Conservation (phyloP, 2,113 vertebrate species). For the Butorides virescens region DNA sequence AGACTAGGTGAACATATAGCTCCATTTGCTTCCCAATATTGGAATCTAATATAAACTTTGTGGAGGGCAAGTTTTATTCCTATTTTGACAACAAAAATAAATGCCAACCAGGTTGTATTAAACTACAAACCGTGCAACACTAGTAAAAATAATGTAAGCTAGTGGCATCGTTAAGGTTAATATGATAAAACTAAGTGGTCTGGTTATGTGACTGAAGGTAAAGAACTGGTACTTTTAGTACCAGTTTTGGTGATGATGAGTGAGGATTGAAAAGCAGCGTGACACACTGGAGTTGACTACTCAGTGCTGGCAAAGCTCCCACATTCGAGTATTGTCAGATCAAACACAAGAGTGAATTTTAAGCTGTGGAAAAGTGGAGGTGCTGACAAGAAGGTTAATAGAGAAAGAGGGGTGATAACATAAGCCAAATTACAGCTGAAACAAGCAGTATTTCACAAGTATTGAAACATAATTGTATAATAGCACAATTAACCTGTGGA, state of each 20-base stretch:
- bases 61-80: neutral
- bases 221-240: neutral
- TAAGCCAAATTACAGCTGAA: neutral
- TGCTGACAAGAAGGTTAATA: neutral
- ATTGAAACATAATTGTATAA: neutral
- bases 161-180: accelerated
- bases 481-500: neutral
- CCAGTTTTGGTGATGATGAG: neutral
- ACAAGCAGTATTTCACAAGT: neutral
- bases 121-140: neutral
- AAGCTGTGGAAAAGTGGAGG: neutral
- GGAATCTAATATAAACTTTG: neutral
- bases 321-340: neutral
- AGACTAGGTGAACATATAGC: accelerated
- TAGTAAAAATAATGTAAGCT: neutral
- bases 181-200: neutral
- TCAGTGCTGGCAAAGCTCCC: neutral
- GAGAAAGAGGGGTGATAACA: neutral
- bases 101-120: neutral
- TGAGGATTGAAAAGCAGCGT: accelerated
- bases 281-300: neutral
- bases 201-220: neutral
- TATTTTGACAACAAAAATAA: neutral
- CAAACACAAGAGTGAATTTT: neutral
- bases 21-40: neutral